Conservation (phyloP, 2,888 invertebrate genomes). For the Notodonta dromedarius region DNA sequence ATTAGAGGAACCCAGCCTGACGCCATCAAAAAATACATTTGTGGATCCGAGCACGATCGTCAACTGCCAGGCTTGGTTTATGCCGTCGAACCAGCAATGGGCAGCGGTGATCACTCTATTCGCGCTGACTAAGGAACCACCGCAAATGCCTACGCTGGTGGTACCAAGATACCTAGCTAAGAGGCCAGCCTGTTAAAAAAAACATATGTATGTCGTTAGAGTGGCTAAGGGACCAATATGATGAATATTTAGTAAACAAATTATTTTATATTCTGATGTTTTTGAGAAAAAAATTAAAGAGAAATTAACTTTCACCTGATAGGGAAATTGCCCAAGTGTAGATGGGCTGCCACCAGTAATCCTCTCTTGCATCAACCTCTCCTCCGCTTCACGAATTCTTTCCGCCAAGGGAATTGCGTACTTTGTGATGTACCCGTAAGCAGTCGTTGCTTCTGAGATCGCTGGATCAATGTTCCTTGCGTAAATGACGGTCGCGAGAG, state of each 20-base stretch:
- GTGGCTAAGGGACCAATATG: too few relatives aligned
- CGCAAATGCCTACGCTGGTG: slow-evolving; percentile 49
- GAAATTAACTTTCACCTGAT: slow-evolving; percentile 23
- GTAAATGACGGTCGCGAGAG: slow-evolving; percentile 26
- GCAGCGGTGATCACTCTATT: slow-evolving; percentile 54
- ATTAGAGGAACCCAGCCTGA: slow-evolving; percentile 44
- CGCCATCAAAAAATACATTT: slow-evolving; percentile 57
- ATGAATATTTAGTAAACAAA: too few relatives aligned
- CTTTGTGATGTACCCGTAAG: slow-evolving; percentile 35
- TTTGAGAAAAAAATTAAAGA: too few relatives aligned
- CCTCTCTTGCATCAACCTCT: not conserved
- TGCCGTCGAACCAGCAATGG: slow-evolving; percentile 64
- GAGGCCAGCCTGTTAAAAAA: slow-evolving; percentile 40
- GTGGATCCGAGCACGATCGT: slow-evolving; percentile 60
- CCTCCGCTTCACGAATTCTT: slow-evolving; percentile 19
- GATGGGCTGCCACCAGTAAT: slow-evolving; percentile 4
- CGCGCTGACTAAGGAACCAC: slow-evolving; percentile 53
- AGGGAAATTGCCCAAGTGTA: slow-evolving; percentile 24
- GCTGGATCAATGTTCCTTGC: slow-evolving; percentile 20
- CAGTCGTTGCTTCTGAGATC: slow-evolving; percentile 25
- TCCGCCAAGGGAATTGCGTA: slow-evolving; percentile 37
- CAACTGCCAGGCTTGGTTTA: slow-evolving; percentile 49
- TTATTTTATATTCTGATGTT: too few relatives aligned
- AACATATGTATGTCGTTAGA: too few relatives aligned
- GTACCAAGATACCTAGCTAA: slow-evolving; percentile 35